These are phyloP conservation scores for Phymastichus coffea DNA, from an alignment of 1,140 invertebrate genomes.

Conservation along the genomic window DNA sequence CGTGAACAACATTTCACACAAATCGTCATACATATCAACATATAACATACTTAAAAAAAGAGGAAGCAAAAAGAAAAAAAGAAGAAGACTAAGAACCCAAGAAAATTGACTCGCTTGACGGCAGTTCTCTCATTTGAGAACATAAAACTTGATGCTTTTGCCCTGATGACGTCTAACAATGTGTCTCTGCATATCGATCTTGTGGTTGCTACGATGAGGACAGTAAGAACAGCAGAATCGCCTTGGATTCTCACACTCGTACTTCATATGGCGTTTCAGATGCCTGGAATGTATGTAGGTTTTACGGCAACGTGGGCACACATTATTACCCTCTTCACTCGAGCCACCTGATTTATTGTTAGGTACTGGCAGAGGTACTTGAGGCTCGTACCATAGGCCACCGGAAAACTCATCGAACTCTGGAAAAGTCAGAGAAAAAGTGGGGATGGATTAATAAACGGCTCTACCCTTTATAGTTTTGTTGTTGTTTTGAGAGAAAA, in stretches of 20 bases:
- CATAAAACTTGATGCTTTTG: constrained; percentile 25
- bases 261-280: constrained; percentile 51
- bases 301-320: constrained; percentile 33
- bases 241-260: constrained; percentile 50
- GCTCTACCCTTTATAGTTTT: neutral
- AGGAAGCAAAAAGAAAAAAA: neutral
- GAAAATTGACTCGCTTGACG: too few relatives aligned
- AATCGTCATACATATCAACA: too few relatives aligned
- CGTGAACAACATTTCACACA: too few relatives aligned
- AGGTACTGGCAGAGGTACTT: neutral
- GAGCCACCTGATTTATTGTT: neutral
- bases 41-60: neutral
- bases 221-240: constrained; percentile 23
- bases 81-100: neutral
- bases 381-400: constrained; percentile 13
- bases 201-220: constrained; percentile 21
- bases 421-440: neutral
- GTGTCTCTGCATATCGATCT: too few relatives aligned
- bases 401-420: neutral
- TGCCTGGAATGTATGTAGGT: constrained; percentile 42
- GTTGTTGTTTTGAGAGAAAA: neutral
- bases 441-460: too few relatives aligned
- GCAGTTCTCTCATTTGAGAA: constrained; percentile 19
- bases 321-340: neutral
- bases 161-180: constrained; percentile 21